Conservation (phyloP, 2,113 vertebrate species). For the Petromus typicus region DNA sequence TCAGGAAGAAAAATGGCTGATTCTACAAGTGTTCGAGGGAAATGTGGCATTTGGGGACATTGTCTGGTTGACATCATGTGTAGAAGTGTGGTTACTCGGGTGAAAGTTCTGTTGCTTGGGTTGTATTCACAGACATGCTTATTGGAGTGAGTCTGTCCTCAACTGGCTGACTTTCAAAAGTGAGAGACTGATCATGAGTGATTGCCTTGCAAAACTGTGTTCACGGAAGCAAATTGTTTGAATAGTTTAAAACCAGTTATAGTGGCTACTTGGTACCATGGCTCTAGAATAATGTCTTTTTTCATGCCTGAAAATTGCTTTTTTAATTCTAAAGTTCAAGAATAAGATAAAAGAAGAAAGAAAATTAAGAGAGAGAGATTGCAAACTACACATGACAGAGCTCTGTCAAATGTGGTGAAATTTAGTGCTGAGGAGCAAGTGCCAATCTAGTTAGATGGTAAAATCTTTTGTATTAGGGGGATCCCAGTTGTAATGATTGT, state of each 20-base stretch:
- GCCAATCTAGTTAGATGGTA: background rate
- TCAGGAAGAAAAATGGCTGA: background rate
- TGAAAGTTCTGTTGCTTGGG: background rate
- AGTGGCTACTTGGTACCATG: background rate
- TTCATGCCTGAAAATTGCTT: background rate
- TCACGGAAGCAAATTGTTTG: background rate
- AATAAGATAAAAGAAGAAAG: background rate
- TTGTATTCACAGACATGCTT: background rate
- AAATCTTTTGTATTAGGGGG: too few species aligned
- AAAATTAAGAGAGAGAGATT: background rate
- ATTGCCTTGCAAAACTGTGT: background rate
- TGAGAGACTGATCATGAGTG: background rate
- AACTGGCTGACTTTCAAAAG: background rate
- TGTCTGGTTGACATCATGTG: background rate
- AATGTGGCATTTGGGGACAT: background rate
- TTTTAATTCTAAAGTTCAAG: slow-evolving; percentile 24
- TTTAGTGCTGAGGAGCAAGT: background rate
- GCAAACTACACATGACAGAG: background rate
- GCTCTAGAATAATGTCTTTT: slow-evolving; percentile 35
- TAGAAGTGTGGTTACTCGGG: background rate
- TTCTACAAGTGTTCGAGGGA: background rate
- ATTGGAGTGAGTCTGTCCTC: background rate
- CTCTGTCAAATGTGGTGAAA: background rate
- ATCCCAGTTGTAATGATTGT: background rate
- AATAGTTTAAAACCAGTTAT: slow-evolving; percentile 21